These are phyloP conservation scores for Phyllostomus hastatus DNA, from an alignment of 2,113 vertebrate species.

Conservation along the genomic window DNA sequence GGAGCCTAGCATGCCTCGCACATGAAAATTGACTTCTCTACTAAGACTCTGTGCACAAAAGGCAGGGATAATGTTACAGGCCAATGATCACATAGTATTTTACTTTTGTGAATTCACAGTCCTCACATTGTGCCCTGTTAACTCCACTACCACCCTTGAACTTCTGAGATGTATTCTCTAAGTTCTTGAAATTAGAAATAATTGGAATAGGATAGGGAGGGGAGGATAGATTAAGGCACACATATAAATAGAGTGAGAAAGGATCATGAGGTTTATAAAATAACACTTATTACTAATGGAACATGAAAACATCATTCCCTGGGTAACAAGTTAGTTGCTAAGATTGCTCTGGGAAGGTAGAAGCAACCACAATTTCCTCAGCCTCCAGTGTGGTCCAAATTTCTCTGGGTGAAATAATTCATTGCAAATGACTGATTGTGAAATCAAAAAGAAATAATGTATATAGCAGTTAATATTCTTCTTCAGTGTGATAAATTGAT, in stretches of 20 bases:
- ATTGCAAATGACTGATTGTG: constrained; percentile 51
- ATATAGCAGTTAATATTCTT: background rate
- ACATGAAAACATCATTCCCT: constrained; percentile 58
- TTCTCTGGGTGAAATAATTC: constrained; percentile 35
- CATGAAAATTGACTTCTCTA: background rate
- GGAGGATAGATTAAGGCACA: constrained; percentile 14
- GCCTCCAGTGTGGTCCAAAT: constrained; percentile 31
- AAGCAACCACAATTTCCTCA: constrained; percentile 41
- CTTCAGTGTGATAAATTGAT: background rate
- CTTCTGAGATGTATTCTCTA: background rate
- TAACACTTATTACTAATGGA: constrained; percentile 49
- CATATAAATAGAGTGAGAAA: constrained; percentile 35
- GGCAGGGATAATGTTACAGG: background rate
- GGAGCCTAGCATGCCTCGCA: background rate
- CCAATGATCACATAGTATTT: background rate
- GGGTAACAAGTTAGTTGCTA: constrained; percentile 21
- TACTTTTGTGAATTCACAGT: background rate
- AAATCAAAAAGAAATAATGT: constrained; percentile 16
- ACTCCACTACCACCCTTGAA: background rate
- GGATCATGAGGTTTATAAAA: constrained; percentile 36
- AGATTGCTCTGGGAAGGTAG: constrained; percentile 31
- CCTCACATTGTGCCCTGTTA: background rate
- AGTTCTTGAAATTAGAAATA: constrained; percentile 13
- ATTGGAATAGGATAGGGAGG: background rate
- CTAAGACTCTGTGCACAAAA: background rate